phyloP scores from a whole-genome alignment of 2,888 invertebrate genomes.

The Dione juno region DNA sequence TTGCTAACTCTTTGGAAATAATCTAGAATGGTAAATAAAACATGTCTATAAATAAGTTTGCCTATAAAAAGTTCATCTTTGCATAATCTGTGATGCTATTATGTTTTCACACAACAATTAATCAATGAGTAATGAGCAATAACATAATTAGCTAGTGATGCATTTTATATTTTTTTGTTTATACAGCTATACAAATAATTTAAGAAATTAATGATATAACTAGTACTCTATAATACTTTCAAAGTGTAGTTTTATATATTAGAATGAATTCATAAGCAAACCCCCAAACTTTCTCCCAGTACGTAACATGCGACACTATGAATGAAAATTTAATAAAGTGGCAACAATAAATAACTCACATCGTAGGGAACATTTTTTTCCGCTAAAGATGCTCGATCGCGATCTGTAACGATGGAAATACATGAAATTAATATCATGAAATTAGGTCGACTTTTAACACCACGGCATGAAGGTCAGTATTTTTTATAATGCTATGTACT shows the following conservation, averaged over 20 bases:
- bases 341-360: constrained; percentile 77
- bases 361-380: constrained; percentile 85
- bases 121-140: constrained; percentile 31
- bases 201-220: not conserved
- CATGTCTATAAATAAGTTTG: not conserved
- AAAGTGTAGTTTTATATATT: not conserved
- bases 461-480: constrained; percentile 9
- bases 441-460: constrained; percentile 49
- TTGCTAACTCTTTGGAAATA: not conserved
- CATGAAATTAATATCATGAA: constrained; percentile 57
- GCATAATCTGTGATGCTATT: constrained; percentile 24
- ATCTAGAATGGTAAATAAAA: constrained; percentile 6
- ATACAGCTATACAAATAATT: not conserved
- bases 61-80: constrained; percentile 13
- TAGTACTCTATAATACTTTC: not conserved
- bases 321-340: constrained; percentile 56
- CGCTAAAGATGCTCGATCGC: constrained; percentile 83
- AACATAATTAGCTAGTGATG: constrained; percentile 19
- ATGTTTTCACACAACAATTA: constrained; percentile 25
- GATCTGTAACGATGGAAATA: constrained; percentile 78
- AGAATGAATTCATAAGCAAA: constrained; percentile 26
- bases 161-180: constrained; percentile 13
- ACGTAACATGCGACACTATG: constrained; percentile 49
- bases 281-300: constrained; percentile 54
- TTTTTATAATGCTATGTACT: not conserved